Evolutionary conservation across 2,113 vertebrate genomes (phyloP).

Genomic region (Seriola quinqueradiata): DNA sequence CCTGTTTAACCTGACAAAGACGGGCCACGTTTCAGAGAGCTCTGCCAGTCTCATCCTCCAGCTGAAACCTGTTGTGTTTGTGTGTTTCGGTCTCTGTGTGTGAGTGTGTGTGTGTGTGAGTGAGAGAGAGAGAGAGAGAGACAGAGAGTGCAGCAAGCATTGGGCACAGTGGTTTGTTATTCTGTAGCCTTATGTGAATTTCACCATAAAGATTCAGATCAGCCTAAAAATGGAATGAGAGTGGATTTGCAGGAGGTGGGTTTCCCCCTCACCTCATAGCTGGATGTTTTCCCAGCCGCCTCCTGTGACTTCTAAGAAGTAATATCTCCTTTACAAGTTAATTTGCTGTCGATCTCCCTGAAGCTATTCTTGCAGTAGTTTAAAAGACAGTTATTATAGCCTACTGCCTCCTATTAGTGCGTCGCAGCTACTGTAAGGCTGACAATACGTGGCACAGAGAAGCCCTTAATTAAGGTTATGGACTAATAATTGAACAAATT

Average conservation of each 20-base stretch:
- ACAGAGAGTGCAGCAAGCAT: background rate
- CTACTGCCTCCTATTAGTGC: constrained; percentile 33
- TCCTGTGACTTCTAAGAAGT: constrained; percentile 52
- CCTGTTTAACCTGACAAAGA: constrained; percentile 46
- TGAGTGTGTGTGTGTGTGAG: background rate
- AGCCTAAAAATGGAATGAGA: constrained; percentile 33
- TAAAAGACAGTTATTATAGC: constrained; percentile 53
- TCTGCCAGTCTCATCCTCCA: background rate
- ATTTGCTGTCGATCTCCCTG: constrained; percentile 59
- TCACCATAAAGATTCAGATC: constrained; percentile 36
- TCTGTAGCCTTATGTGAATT: constrained; percentile 18
- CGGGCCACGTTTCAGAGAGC: constrained; percentile 11
- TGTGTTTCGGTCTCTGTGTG: background rate
- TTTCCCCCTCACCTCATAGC: constrained; percentile 31
- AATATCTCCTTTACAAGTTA: constrained; percentile 64
- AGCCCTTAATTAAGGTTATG: constrained; percentile 55
- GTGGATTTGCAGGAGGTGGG: constrained; percentile 46
- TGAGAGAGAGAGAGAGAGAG: background rate
- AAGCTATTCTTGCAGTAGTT: constrained; percentile 54
- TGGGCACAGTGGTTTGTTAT: constrained; percentile 6
- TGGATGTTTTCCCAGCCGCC: constrained; percentile 66
- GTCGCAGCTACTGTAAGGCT: background rate
- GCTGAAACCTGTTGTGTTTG: constrained; percentile 6
- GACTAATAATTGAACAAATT: constrained; percentile 59
- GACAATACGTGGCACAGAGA: constrained; percentile 36